A percentile compares a stretch with the other conserved stretches of the same genome.
Conservation (phyloP, 2,113 vertebrate genomes). For the Andinoacara biseriatus region DNA sequence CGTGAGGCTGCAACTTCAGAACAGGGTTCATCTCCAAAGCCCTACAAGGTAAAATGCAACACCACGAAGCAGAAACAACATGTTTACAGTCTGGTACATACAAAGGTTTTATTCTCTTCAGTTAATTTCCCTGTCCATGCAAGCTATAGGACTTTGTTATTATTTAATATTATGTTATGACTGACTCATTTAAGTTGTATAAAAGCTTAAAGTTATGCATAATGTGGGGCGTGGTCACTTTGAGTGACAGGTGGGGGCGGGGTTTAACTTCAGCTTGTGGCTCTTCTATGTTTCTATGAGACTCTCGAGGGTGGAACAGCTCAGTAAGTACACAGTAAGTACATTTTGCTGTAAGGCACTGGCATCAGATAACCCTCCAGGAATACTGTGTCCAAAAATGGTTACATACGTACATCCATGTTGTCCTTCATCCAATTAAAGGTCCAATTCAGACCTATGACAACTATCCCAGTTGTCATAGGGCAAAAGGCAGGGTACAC, state of each 20-base stretch:
- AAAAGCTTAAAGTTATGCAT: no score
- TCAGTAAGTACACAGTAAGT: no score
- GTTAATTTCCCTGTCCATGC: background rate
- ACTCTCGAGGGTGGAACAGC: no score
- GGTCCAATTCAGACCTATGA: background rate
- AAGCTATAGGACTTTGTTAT: background rate
- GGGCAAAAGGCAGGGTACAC: no score
- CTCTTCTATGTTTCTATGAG: no score
- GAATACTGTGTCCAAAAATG: background rate
- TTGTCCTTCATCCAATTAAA: background rate
- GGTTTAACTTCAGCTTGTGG: no score
- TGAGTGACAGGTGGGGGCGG: no score
- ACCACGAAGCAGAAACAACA: background rate
- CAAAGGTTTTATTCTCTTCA: background rate
- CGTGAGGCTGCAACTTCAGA: background rate
- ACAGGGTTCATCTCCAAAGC: background rate
- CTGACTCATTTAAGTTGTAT: background rate
- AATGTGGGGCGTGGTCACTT: no score
- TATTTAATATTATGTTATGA: background rate
- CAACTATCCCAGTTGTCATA: background rate
- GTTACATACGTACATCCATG: background rate
- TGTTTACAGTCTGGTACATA: background rate
- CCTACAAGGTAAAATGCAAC: background rate
- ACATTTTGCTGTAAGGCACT: no score
- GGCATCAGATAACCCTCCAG: background rate